phyloP scores from a whole-genome alignment of 1,140 invertebrate species.

The Phthorimaea operculella region DNA sequence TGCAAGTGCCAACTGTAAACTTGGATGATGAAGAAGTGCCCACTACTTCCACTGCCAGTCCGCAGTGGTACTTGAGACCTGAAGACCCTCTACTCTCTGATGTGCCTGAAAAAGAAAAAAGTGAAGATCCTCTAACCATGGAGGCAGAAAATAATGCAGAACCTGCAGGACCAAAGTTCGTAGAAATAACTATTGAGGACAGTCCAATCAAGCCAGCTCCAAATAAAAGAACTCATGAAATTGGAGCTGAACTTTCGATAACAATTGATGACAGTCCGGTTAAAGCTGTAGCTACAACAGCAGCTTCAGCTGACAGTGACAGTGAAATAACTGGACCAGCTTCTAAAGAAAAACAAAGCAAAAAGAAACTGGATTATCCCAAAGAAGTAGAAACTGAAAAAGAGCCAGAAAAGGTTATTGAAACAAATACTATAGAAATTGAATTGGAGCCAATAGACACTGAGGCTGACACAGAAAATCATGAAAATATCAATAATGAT shows the following conservation, averaged over 20 bases:
- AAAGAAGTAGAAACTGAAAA: slow-evolving; percentile 14
- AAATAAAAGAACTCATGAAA: slow-evolving; percentile 20
- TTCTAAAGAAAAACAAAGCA: slow-evolving; percentile 34
- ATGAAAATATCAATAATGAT: background rate
- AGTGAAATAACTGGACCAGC: slow-evolving; percentile 21
- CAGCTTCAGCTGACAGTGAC: slow-evolving; percentile 15
- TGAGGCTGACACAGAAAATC: background rate
- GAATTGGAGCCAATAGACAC: slow-evolving; percentile 29
- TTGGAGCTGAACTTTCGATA: slow-evolving; percentile 34
- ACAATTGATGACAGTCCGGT: slow-evolving; percentile 56
- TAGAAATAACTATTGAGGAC: slow-evolving; percentile 61
- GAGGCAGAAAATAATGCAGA: slow-evolving; percentile 50
- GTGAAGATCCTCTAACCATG: slow-evolving; percentile 15
- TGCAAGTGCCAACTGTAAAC: slow-evolving; percentile 34
- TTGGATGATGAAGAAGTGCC: slow-evolving; percentile 45
- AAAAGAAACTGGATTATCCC: slow-evolving; percentile 50
- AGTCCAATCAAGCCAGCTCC: slow-evolving; percentile 46
- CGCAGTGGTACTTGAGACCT: slow-evolving; percentile 52
- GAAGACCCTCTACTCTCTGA: slow-evolving; percentile 28
- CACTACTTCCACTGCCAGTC: slow-evolving; percentile 25
- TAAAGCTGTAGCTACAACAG: slow-evolving; percentile 22
- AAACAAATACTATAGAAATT: slow-evolving; percentile 32
- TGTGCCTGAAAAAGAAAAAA: slow-evolving; percentile 9
- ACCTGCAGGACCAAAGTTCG: slow-evolving; percentile 29
- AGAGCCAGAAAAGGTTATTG: background rate